phyloP scores from a whole-genome alignment of 2,113 vertebrate genomes.

The Callithrix jacchus region DNA sequence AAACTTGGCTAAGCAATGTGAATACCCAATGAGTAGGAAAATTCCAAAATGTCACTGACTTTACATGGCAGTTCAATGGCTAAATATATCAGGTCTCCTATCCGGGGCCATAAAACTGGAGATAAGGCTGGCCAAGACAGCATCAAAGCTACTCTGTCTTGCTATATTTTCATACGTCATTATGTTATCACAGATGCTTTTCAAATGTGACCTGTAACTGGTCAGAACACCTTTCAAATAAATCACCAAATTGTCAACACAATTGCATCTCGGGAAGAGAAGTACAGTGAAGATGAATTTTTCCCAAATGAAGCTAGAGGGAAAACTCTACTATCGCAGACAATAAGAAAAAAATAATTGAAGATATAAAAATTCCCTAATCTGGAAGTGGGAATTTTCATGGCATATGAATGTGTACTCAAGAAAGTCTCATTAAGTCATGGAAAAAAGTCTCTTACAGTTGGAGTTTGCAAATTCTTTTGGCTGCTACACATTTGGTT shows the following conservation, averaged over 20 bases:
- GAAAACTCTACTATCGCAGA: conserved; percentile 30
- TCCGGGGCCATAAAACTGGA: conserved; percentile 31
- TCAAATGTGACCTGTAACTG: conserved; percentile 52
- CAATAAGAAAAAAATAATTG: background rate
- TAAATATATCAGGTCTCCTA: conserved; percentile 22
- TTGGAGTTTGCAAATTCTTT: conserved; percentile 73
- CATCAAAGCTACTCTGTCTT: conserved; percentile 45
- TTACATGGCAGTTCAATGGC: conserved; percentile 16
- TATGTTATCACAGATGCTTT: conserved; percentile 45
- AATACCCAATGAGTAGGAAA: conserved; percentile 16
- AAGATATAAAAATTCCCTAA: conserved; percentile 64
- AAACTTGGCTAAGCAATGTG: background rate
- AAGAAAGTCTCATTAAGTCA: conserved; percentile 69
- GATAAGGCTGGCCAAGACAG: conserved; percentile 34
- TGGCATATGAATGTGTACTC: conserved; percentile 51
- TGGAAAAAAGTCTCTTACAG: conserved; percentile 62
- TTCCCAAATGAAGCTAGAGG: conserved; percentile 57
- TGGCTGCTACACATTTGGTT: conserved; percentile 24
- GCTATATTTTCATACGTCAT: conserved; percentile 45
- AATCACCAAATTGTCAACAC: conserved; percentile 39
- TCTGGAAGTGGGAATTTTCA: conserved; percentile 71
- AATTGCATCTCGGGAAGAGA: conserved; percentile 41
- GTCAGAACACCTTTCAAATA: conserved; percentile 47
- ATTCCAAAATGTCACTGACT: conserved; percentile 37
- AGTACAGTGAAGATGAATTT: conserved; percentile 5